A percentile compares a stretch with the other conserved stretches of the same genome.
phyloP scores from a whole-genome alignment of 2,797 vertebrate species.

The Dipus sagitta region DNA sequence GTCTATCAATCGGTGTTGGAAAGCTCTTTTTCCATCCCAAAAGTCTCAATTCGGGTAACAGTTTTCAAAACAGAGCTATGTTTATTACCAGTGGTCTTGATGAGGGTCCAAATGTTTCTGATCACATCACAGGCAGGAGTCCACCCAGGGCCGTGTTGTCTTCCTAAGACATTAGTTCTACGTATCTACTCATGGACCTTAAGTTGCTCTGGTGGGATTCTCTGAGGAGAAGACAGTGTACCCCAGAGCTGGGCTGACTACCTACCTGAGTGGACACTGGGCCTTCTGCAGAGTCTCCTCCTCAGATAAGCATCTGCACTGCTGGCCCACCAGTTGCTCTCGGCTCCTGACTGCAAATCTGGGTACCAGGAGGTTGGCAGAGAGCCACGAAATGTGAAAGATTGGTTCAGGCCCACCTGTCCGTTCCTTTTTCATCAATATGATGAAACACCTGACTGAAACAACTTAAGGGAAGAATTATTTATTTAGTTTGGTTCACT shows the following conservation, averaged over 20 bases:
- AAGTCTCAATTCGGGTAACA: neutral
- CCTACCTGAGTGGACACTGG: no score
- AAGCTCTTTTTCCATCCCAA: neutral
- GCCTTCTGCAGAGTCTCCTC: no score
- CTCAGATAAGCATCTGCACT: neutral
- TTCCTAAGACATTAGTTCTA: neutral
- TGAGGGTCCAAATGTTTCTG: neutral
- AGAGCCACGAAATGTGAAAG: no score
- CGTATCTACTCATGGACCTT: neutral
- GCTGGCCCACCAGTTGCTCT: neutral
- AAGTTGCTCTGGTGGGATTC: no score
- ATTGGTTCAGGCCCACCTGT: rapidly evolving
- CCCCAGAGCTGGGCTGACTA: neutral
- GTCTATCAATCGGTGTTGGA: neutral
- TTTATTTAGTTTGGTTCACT: no score
- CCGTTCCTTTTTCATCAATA: neutral
- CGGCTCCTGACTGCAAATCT: neutral
- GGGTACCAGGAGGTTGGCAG: neutral
- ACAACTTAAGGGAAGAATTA: neutral
- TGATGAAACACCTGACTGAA: neutral
- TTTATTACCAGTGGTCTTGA: neutral
- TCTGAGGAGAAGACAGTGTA: neutral
- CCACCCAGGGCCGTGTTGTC: no score
- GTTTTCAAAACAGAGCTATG: neutral
- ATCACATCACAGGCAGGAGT: neutral